Conservation (phyloP, 37 sponge, comb jelly and placozoan species). For the Theonella swinhoei region DNA sequence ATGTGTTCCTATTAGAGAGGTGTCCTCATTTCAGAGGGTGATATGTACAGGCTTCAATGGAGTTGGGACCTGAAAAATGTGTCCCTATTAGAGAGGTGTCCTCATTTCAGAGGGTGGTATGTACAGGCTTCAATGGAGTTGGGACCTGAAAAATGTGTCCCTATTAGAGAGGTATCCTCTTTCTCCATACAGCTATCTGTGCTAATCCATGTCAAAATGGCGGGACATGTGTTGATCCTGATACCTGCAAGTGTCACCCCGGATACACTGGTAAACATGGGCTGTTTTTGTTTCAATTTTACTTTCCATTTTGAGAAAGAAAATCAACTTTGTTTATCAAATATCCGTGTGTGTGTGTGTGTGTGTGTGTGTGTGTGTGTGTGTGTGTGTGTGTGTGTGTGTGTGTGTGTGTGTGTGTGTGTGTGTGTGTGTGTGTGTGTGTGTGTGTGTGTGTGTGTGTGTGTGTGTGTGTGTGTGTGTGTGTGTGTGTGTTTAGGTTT, state of each 20-base stretch:
- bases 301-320: not conserved
- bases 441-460: too few species aligned
- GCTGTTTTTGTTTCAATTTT: too few species aligned
- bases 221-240: not conserved
- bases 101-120: too few species aligned
- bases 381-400: slow-evolving; percentile 49
- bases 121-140: too few species aligned
- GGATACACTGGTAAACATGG: not conserved
- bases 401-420: slow-evolving; percentile 50
- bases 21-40: too few species aligned
- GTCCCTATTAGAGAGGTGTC: too few species aligned
- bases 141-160: too few species aligned
- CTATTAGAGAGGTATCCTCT: too few species aligned
- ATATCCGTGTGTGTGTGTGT: slow-evolving; percentile 7
- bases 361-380: slow-evolving; percentile 37
- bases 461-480: slow-evolving; percentile 47
- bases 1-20: too few species aligned
- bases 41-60: too few species aligned
- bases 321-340: not conserved
- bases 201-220: not conserved
- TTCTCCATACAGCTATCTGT: slow-evolving; percentile 1
- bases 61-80: too few species aligned
- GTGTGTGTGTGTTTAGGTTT: not conserved
- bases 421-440: slow-evolving; percentile 52
- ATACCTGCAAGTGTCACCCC: not conserved